These are phyloP conservation scores for Ormyrus pomaceus DNA, from an alignment of 2,888 invertebrate species.

Conservation along the genomic window DNA sequence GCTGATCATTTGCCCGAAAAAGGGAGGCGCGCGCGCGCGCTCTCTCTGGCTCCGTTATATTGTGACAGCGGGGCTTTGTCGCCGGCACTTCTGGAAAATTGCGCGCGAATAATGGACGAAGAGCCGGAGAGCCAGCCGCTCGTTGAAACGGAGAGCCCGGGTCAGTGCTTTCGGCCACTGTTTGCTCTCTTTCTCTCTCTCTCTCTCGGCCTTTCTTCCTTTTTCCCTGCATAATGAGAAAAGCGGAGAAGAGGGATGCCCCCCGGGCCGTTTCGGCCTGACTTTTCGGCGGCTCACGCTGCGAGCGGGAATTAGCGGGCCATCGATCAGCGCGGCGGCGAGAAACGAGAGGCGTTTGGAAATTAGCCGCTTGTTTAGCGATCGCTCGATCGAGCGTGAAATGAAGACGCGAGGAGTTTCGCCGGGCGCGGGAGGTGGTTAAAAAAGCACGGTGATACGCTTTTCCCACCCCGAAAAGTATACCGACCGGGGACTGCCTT, in stretches of 20 bases:
- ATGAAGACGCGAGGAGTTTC: slow-evolving; percentile 18
- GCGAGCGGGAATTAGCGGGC: slow-evolving; percentile 38
- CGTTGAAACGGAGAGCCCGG: slow-evolving; percentile 15
- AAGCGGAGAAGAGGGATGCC: neutral
- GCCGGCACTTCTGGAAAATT: slow-evolving; percentile 70
- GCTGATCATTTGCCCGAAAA: slow-evolving; percentile 26
- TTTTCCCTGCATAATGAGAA: slow-evolving; percentile 21
- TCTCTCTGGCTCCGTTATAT: slow-evolving; percentile 61
- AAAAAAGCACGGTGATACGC: neutral
- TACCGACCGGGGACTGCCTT: too few species aligned
- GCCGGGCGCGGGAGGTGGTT: slow-evolving; percentile 3
- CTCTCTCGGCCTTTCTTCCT: slow-evolving; percentile 2
- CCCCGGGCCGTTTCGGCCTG: slow-evolving; percentile 23
- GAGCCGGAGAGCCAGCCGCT: too few species aligned
- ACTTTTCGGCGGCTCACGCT: slow-evolving; percentile 44
- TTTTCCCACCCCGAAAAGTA: neutral
- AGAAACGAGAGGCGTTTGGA: neutral
- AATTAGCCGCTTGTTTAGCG: slow-evolving; percentile 44
- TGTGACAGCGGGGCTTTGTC: slow-evolving; percentile 70
- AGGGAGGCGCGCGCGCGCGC: slow-evolving; percentile 28
- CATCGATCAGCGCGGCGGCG: slow-evolving; percentile 25
- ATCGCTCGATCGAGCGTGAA: slow-evolving; percentile 33
- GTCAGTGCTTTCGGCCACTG: slow-evolving; percentile 38
- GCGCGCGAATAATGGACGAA: slow-evolving; percentile 63
- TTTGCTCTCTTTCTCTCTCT: neutral